Percentiles rank a stretch among this genome's conserved stretches.
phyloP scores from a whole-genome alignment of 2,797 vertebrate species.

The Eurystomus glaucurus region DNA sequence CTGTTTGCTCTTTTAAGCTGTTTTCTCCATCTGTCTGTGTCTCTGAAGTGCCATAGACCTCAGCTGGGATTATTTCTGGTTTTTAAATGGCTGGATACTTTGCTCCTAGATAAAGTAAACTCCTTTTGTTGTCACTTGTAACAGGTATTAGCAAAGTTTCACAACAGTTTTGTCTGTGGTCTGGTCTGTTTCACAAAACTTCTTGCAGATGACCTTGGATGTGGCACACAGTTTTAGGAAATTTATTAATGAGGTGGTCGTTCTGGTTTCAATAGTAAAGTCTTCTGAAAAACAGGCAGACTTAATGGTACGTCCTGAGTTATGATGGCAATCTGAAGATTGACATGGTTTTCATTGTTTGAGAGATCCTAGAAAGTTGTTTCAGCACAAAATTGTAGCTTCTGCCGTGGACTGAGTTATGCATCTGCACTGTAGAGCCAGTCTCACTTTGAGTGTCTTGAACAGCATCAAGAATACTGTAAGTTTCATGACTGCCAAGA shows the following conservation, averaged over 20 bases:
- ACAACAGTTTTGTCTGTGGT: not conserved
- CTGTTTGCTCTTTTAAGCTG: not conserved
- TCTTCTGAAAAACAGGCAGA: not conserved
- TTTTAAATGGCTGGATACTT: constrained; percentile 13
- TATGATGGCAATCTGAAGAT: not conserved
- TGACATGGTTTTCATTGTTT: not conserved
- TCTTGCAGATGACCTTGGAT: not conserved
- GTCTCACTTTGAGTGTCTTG: not conserved
- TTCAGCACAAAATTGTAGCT: not conserved
- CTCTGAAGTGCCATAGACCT: not conserved
- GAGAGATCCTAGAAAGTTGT: not conserved
- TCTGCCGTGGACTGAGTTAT: not conserved
- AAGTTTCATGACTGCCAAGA: not conserved
- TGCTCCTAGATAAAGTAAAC: not conserved
- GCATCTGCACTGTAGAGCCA: not conserved
- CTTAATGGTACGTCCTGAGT: not conserved
- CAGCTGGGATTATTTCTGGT: not conserved
- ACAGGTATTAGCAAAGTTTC: not conserved
- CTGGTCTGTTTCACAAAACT: not conserved
- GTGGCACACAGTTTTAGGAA: not conserved
- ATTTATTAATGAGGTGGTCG: not conserved
- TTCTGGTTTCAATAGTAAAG: not conserved
- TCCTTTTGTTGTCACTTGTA: not conserved
- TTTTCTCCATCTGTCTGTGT: constrained; percentile 10
- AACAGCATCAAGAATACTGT: not conserved